These are phyloP conservation scores for Brachylomia viminalis DNA, from an alignment of 2,888 invertebrate species.

Conservation along the genomic window DNA sequence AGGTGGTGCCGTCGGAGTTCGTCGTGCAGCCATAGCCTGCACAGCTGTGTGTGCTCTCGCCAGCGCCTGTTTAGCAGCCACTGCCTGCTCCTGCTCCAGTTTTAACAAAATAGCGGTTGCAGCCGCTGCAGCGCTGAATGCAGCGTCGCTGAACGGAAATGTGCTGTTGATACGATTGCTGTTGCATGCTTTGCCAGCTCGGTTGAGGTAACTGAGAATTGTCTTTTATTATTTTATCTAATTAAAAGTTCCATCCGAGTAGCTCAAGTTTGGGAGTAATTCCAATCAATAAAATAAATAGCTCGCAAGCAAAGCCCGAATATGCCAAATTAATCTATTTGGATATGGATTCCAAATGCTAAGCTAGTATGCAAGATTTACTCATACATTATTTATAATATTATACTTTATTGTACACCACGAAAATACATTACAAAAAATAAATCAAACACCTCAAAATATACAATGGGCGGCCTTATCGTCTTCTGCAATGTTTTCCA, in stretches of 20 bases:
- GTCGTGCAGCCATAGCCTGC: conserved; percentile 82
- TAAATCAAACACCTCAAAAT: too few relatives aligned
- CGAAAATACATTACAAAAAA: too few relatives aligned
- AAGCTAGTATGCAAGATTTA: neutral
- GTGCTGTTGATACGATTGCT: conserved; percentile 84
- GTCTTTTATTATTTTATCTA: neutral
- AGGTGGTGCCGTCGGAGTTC: conserved; percentile 83
- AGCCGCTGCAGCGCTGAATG: conserved; percentile 84
- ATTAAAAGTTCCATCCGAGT: conserved; percentile 2
- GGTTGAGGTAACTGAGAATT: conserved; percentile 77
- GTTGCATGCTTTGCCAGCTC: conserved; percentile 84
- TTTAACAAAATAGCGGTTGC: conserved; percentile 82
- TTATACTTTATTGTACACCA: too few relatives aligned
- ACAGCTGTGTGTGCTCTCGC: conserved; percentile 83
- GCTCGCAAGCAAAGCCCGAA: too few relatives aligned
- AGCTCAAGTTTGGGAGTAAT: neutral
- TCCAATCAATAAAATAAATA: neutral
- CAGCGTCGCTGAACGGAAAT: conserved; percentile 86
- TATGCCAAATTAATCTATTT: neutral
- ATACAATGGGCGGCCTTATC: too few relatives aligned
- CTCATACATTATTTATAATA: too few relatives aligned
- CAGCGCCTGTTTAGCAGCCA: conserved; percentile 81
- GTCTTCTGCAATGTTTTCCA: too few relatives aligned
- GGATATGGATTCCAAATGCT: neutral
- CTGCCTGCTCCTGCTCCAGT: conserved; percentile 81